Base-by-base conservation (phyloP, 2,888 invertebrate genomes). In the Vesta saturnalis region DNA sequence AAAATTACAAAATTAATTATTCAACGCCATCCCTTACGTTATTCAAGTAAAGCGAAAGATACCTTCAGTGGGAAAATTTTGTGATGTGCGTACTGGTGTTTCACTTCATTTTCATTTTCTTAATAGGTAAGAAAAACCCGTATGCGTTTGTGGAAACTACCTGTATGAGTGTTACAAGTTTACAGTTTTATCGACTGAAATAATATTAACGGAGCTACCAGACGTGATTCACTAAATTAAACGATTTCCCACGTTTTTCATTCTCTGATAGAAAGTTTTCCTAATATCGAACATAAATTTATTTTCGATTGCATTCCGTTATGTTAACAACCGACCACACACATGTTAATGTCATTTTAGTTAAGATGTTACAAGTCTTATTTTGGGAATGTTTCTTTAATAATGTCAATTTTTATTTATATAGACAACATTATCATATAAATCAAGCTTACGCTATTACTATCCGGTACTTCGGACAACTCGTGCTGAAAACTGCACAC, bases 191-290 rank as follows among this genome's bases (percentile, higher is more conserved):
- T 65, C 60, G 65, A 66, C 66, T 66, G 49, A 61, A 66, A 39
- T 56, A 60, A 66, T 56, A 66, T 66, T 39, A 60, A 66, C 60
- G 64, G 64, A 66, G 60, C 60, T 60, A 60, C 60, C 66, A 60
- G 56, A 55, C 56, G 60, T 60, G 66, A 66, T 66, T 66, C 60
- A 66, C 55, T 39, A 49, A 60, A 55, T 55, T 60, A n/a, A 65
- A 60, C 54, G 60, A 22, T 61, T 61, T 66, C 66, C 60, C 66
- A 66, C 66, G 58, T 66, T 66, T 30, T 22, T 35, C 43, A n/a
- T 39, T 6, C 39, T n/a, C n/a, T n/a, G 19, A n/a, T 23, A n/a
- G 54, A 54, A 54, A 59, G 43, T 64, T 58, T 57, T 21, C 1
- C 46, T 12, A 23, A 22, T 19, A 23, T 15, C 18, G 23, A 16